These are phyloP conservation scores for Crax fasciolata DNA, from an alignment of 2,797 vertebrate species.

Conservation along the genomic window DNA sequence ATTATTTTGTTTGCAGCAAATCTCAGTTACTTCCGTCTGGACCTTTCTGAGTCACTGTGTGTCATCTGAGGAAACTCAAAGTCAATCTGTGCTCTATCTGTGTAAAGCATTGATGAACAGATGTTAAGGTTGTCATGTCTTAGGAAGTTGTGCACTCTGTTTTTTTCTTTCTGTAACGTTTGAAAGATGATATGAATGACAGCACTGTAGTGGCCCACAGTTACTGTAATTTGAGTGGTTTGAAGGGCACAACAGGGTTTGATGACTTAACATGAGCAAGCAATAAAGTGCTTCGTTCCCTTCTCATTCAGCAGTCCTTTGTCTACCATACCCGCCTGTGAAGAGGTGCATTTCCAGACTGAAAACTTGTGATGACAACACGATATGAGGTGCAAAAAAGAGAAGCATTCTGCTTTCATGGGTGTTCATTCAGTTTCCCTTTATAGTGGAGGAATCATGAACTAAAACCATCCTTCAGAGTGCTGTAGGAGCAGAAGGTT, in stretches of 20 bases:
- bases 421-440: not conserved
- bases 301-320: not conserved
- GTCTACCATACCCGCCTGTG: not conserved
- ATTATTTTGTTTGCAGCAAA: not conserved
- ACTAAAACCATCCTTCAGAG: not conserved
- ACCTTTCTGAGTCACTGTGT: not conserved
- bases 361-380: not conserved
- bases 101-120: not conserved
- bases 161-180: not conserved
- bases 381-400: not conserved
- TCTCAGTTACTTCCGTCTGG: not conserved
- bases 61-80: not conserved
- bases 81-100: fast-evolving
- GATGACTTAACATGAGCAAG: not conserved
- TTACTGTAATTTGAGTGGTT: not conserved
- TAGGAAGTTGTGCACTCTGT: not conserved
- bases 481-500: not conserved
- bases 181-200: not conserved
- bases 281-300: not conserved
- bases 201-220: not conserved
- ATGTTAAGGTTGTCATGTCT: not conserved
- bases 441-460: not conserved
- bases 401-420: not conserved
- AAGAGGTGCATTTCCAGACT: not conserved
- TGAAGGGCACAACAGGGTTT: not conserved